Conservation (phyloP, 2,888 invertebrate species). For the Drosophila subsilvestris region DNA sequence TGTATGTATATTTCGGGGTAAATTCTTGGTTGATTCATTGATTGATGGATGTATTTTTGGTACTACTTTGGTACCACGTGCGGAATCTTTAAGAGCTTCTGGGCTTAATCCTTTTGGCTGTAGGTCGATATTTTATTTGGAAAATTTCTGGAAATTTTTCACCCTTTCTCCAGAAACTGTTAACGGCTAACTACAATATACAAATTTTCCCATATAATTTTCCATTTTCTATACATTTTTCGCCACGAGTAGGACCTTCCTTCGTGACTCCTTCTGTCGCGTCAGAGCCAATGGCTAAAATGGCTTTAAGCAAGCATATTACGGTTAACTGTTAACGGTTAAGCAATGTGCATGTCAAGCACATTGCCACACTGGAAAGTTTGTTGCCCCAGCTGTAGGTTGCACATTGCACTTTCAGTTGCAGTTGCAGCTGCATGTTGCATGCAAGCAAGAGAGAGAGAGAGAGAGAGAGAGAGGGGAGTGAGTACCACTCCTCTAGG, state of each 20-base stretch:
- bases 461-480: neutral
- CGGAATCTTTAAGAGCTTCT: neutral
- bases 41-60: neutral
- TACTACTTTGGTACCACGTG: neutral
- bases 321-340: constrained; percentile 25
- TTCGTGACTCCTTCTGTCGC: neutral
- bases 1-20: no score
- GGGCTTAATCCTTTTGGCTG: neutral
- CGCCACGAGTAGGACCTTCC: neutral
- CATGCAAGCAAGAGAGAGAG: constrained; percentile 1
- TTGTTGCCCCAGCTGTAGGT: constrained; percentile 69
- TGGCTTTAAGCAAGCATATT: constrained; percentile 46
- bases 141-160: neutral
- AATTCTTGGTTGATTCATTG: neutral
- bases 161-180: no score
- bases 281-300: constrained; percentile 32
- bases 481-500: constrained; percentile 16
- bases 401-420: constrained; percentile 26
- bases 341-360: constrained; percentile 74
- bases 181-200: no score
- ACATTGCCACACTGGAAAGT: constrained; percentile 70
- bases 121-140: no score
- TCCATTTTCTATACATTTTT: neutral
- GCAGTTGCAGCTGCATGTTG: constrained; percentile 38
- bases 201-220: no score